Conservation (phyloP, 1,140 invertebrate species). For the Drosophila ohnishii region DNA sequence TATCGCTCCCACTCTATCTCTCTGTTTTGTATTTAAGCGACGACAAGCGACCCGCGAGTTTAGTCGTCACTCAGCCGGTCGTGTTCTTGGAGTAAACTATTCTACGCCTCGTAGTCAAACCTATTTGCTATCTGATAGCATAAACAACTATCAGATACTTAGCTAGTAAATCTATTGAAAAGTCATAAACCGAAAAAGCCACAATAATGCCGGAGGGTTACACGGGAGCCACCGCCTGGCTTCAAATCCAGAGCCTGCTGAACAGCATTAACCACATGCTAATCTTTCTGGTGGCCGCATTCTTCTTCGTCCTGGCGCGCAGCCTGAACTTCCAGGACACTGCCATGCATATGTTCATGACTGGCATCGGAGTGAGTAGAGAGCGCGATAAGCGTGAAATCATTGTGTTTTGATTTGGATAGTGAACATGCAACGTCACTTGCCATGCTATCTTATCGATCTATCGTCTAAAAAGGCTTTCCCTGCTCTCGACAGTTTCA, state of each 20-base stretch:
- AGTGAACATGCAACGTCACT: conserved; percentile 29
- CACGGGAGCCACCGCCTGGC: conserved; percentile 32
- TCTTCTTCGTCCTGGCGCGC: conserved; percentile 68
- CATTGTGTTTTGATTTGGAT: conserved; percentile 17
- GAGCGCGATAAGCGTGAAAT: not conserved
- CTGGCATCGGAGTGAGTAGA: conserved; percentile 64
- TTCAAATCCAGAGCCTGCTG: conserved; percentile 70
- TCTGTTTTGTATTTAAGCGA: conserved; percentile 22
- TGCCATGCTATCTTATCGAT: conserved; percentile 39
- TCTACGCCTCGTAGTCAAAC: not conserved
- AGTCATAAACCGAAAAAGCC: not conserved
- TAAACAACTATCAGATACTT: conserved; percentile 15
- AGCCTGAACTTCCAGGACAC: conserved; percentile 73
- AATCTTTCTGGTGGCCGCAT: conserved; percentile 66
- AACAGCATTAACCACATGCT: conserved; percentile 78
- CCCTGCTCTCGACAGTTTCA: conserved; percentile 54
- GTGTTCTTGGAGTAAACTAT: not conserved
- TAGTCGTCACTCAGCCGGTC: conserved; percentile 22
- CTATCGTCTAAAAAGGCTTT: conserved; percentile 2
- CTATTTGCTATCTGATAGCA: conserved; percentile 6
- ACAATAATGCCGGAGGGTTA: conserved; percentile 48
- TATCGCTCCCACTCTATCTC: conserved; percentile 7
- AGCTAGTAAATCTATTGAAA: not conserved
- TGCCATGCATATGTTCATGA: conserved; percentile 79
- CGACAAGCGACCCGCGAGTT: conserved; percentile 4